phyloP scores from a whole-genome alignment of 2,797 vertebrate genomes.

The Aphelocoma californica region DNA sequence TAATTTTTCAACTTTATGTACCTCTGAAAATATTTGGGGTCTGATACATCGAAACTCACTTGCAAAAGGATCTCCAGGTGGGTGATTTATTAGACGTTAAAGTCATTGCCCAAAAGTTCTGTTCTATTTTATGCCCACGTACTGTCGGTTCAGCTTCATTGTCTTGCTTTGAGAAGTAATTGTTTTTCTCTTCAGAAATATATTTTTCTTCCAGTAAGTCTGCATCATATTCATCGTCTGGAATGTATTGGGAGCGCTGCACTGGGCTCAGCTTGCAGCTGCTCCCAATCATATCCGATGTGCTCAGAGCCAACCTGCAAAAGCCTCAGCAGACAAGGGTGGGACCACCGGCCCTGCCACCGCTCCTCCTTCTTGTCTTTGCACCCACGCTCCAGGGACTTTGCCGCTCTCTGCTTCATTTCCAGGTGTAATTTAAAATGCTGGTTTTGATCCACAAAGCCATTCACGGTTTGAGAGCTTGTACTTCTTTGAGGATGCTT shows the following conservation, averaged over 20 bases:
- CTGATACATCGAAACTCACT: neutral
- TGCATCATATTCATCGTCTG: constrained; percentile 68
- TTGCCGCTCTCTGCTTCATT: neutral
- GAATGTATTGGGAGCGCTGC: constrained; percentile 47
- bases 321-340: neutral
- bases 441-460: constrained; percentile 34
- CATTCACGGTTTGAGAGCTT: neutral
- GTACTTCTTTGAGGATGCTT: neutral
- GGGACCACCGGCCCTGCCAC: neutral
- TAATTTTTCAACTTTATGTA: constrained; percentile 28
- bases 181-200: constrained; percentile 51
- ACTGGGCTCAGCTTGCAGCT: constrained; percentile 60
- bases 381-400: neutral
- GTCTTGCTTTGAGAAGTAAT: constrained; percentile 54
- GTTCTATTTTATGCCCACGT: constrained; percentile 24
- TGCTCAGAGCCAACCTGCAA: constrained; percentile 32
- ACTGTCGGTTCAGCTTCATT: constrained; percentile 11
- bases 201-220: constrained; percentile 57
- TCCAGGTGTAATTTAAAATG: constrained; percentile 55
- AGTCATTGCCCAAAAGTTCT: constrained; percentile 11
- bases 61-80: constrained; percentile 48
- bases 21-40: constrained; percentile 10
- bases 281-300: constrained; percentile 58
- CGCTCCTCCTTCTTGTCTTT: neutral
- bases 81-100: constrained; percentile 44